Conservation (phyloP, 2,797 vertebrate species). For the Schizopygopsis pylzovi region DNA sequence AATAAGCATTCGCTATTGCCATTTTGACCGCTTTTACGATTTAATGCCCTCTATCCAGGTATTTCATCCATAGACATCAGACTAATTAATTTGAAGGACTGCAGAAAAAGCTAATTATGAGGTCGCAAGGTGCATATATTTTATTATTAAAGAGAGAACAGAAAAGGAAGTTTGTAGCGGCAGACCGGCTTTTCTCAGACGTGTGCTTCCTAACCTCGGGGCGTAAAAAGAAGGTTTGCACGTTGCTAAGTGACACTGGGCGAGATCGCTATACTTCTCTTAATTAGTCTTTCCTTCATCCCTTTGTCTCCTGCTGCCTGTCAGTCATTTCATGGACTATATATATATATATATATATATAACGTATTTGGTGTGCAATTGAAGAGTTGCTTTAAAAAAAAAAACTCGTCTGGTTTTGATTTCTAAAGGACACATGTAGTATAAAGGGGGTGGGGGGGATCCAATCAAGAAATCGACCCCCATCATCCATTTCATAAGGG, state of each 20-base stretch:
- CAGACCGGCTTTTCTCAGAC: slow-evolving; percentile 27
- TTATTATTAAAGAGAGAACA: slow-evolving; percentile 28
- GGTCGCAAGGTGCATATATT: slow-evolving; percentile 25
- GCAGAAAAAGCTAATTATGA: slow-evolving; percentile 43
- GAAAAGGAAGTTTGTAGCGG: slow-evolving; percentile 20
- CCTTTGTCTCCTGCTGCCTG: slow-evolving; percentile 31
- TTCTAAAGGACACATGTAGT: neutral
- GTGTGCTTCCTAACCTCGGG: slow-evolving; percentile 26
- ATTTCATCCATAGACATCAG: slow-evolving; percentile 29
- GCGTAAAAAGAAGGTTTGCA: slow-evolving; percentile 26
- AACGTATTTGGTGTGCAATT: neutral
- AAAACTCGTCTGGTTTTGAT: slow-evolving; percentile 35
- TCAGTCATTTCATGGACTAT: slow-evolving; percentile 31
- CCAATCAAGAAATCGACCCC: neutral
- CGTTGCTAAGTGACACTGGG: slow-evolving; percentile 50
- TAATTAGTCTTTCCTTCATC: slow-evolving; percentile 49
- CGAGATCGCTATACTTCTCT: slow-evolving; percentile 36
- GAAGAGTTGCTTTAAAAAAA: slow-evolving; percentile 21
- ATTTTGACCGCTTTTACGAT: slow-evolving; percentile 28
- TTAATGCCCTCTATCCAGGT: neutral
- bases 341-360: slow-evolving; percentile 24
- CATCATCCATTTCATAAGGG: neutral
- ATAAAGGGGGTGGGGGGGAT: neutral
- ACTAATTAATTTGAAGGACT: slow-evolving; percentile 45
- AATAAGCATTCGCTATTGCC: slow-evolving; percentile 4